A percentile compares a stretch with the other conserved stretches of the same genome.
Evolutionary conservation across 2,888 invertebrate species (phyloP).

Genomic region (Selenia dentaria): DNA sequence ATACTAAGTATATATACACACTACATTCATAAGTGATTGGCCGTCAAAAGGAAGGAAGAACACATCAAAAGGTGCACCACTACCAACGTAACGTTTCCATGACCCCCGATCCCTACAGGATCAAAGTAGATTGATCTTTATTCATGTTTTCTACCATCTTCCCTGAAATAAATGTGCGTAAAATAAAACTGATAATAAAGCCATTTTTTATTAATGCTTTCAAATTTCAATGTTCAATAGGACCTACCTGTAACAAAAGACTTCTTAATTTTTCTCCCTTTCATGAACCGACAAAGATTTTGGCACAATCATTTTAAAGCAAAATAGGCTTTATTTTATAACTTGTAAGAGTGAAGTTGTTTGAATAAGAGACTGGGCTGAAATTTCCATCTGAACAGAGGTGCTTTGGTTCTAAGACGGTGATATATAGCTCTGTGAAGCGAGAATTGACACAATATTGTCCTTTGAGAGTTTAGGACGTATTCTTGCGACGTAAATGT

Average conservation of each 20-base stretch:
- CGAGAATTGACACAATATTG: slow-evolving; percentile 67
- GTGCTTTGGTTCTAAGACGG: slow-evolving; percentile 42
- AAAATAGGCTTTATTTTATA: slow-evolving; percentile 32
- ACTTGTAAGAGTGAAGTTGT: slow-evolving; percentile 36
- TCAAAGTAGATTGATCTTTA: too few species aligned
- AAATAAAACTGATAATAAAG: slow-evolving; percentile 16
- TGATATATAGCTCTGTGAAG: slow-evolving; percentile 61
- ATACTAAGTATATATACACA: too few species aligned
- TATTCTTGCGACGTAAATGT: slow-evolving; percentile 38
- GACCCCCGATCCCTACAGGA: too few species aligned
- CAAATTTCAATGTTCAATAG: slow-evolving; percentile 42
- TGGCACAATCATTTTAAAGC: slow-evolving; percentile 15
- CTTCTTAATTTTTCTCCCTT: slow-evolving; percentile 46
- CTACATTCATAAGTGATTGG: too few species aligned
- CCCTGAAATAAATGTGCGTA: too few species aligned
- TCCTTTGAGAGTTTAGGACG: slow-evolving; percentile 49
- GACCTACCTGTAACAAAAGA: slow-evolving; percentile 43
- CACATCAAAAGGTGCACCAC: too few species aligned
- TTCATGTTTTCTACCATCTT: too few species aligned
- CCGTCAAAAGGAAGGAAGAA: too few species aligned
- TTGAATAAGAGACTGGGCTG: slow-evolving; percentile 18
- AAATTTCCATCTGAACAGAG: slow-evolving; percentile 58
- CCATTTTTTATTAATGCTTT: slow-evolving; percentile 42
- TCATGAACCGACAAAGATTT: slow-evolving; percentile 33
- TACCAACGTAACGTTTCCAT: too few species aligned